Evolutionary conservation across 2,797 vertebrate species (phyloP).

Genomic region (Semotilus atromaculatus): DNA sequence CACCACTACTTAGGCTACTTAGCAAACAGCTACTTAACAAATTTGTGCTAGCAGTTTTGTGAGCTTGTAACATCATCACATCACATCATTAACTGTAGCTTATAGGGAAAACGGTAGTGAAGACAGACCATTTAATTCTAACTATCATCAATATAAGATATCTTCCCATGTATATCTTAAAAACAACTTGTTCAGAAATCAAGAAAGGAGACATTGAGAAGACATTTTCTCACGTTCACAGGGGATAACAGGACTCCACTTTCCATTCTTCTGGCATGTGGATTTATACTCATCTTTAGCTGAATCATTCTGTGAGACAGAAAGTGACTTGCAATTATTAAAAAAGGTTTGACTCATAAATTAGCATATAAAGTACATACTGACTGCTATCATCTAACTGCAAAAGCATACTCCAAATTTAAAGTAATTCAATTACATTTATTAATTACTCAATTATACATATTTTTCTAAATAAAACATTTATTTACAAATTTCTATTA

Average conservation of each 20-base stretch:
- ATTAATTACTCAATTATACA: background rate
- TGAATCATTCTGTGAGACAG: constrained; percentile 1
- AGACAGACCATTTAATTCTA: background rate
- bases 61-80: background rate
- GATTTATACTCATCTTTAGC: constrained; percentile 48
- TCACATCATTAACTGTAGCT: background rate
- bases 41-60: background rate
- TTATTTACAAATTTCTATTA: background rate
- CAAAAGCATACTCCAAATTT: background rate
- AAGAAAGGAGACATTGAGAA: background rate
- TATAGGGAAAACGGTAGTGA: background rate
- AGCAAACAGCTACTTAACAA: background rate
- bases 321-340: background rate
- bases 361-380: background rate
- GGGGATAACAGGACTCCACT: constrained; percentile 66
- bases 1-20: background rate
- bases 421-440: background rate
- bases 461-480: background rate
- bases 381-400: background rate
- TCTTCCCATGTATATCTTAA: background rate
- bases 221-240: constrained; percentile 72
- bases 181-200: background rate
- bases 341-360: too few relatives aligned
- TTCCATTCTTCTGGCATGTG: constrained; percentile 70
- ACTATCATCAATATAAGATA: background rate